phyloP scores from a whole-genome alignment of 2,113 vertebrate genomes.

The Aramus guarauna region DNA sequence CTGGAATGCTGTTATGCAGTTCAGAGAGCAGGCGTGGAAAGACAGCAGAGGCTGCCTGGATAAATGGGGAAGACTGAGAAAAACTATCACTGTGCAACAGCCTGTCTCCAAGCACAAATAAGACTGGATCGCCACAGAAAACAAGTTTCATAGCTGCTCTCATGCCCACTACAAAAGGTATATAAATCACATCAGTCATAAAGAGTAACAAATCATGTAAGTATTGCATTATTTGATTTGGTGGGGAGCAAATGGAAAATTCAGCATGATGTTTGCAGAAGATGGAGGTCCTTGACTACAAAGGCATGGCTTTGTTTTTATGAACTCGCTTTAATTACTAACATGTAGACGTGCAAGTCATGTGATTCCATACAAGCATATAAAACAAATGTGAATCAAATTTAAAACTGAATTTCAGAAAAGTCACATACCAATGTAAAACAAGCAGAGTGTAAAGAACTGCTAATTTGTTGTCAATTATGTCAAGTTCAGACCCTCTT shows the following conservation, averaged over 20 bases:
- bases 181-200: background rate
- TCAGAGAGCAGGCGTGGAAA: background rate
- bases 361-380: background rate
- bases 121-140: background rate
- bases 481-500: background rate
- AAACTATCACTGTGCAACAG: background rate
- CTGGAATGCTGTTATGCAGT: background rate
- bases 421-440: background rate
- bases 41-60: background rate
- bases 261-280: background rate
- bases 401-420: background rate
- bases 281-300: background rate
- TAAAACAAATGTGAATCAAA: background rate
- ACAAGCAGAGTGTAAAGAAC: background rate
- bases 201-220: background rate
- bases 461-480: background rate
- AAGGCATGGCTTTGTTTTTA: background rate
- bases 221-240: background rate
- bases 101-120: background rate
- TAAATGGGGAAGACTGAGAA: background rate
- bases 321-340: background rate
- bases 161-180: background rate
- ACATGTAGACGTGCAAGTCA: background rate
- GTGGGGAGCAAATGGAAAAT: background rate
- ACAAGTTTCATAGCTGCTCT: background rate